phyloP scores from a whole-genome alignment of 2,113 vertebrate species.

The Caloenas nicobarica region DNA sequence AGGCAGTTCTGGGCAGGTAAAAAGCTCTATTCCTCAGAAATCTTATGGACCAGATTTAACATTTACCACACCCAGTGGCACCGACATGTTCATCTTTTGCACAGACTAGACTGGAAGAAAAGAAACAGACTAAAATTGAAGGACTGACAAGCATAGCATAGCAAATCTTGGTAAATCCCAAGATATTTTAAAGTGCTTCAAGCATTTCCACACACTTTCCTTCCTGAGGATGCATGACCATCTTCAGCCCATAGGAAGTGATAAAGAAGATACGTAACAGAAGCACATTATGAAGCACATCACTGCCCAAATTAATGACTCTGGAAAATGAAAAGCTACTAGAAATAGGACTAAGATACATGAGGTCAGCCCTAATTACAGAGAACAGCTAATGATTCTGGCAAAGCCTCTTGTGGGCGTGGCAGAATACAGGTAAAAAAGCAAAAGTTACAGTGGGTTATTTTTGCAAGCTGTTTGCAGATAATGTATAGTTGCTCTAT shows the following conservation, averaged over 20 bases:
- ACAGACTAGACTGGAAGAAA: not conserved
- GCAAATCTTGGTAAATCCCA: not conserved
- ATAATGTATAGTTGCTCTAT: not conserved
- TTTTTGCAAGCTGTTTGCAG: not conserved
- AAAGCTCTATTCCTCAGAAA: not conserved
- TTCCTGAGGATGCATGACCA: not conserved
- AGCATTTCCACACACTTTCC: not conserved
- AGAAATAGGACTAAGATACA: constrained; percentile 17
- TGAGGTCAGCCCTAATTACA: constrained; percentile 31
- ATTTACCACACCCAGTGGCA: not conserved
- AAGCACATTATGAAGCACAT: not conserved
- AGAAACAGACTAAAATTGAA: not conserved
- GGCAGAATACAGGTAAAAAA: constrained; percentile 16
- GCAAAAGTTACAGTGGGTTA: not conserved
- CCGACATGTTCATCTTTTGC: not conserved
- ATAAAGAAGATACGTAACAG: not conserved
- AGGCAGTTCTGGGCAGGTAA: not conserved
- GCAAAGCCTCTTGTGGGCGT: not conserved
- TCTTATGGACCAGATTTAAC: not conserved
- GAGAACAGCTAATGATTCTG: not conserved
- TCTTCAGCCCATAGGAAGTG: not conserved
- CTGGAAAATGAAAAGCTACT: not conserved
- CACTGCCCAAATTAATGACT: not conserved
- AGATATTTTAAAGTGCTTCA: not conserved
- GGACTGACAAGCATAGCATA: not conserved